Evolutionary conservation across 1,140 invertebrate species (phyloP), one percentile per base, ranked within the genome.

Genomic region (Drosophila ambigua): DNA sequence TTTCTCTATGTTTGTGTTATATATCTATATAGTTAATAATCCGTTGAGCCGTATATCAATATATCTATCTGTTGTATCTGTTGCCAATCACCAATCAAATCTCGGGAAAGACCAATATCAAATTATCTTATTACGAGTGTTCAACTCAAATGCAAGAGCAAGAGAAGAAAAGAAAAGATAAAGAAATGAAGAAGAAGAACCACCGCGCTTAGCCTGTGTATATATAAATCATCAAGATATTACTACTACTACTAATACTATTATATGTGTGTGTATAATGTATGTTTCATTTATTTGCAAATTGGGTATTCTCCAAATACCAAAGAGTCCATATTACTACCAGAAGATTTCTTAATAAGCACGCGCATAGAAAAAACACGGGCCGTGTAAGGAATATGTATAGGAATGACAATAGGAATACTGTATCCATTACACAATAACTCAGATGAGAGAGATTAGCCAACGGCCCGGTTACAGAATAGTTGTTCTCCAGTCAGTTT

Each of bases 291-390:
- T 68, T 46, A 65, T 55, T 15, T 73, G 20, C 28, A 66, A 79
- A 87, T 87, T 83, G 79, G 83, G 83, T 87, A 87, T 87, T 87
- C 58, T 79, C 51, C 72, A 88, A 74, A 90, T 91, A 89, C 90
- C 90, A 91, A 91, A 91, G 90, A 91, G 90, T 91, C 90, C 90
- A 91, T 91, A 91, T 89, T 91, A 91, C 90, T 91, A 84, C 90
- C 90, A 91, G 90, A 91, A 91, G 90, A 90, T 91, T 91, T 91
- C 90, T 91, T 91, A 91, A 91, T 91, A 91, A 91, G 90, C 73
- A 77, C 71, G 65, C 83, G 78, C 68, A 72, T 74, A 74, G 57
- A 16, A 43, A 39, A 53, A 39, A 54, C 28, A 26, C 50, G 65
- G 69, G 44, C 57, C 49, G 48, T 35, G 23, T 52, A 15, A 71